Percentiles rank a stretch among this genome's conserved stretches.
phyloP scores from a whole-genome alignment of 2,113 vertebrate genomes.

The Daboia siamensis region DNA sequence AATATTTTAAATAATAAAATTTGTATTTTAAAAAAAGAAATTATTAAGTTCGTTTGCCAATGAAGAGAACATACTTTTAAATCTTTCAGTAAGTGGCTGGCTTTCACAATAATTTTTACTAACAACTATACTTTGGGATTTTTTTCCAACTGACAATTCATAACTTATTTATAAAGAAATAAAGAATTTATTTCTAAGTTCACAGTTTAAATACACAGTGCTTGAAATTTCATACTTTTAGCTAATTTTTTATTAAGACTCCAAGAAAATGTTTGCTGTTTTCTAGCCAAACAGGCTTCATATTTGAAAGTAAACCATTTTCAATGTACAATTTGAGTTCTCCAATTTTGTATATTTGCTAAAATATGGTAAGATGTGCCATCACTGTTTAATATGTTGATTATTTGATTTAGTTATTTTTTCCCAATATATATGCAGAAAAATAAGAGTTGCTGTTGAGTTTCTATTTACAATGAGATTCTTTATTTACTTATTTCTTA shows the following conservation, averaged over 20 bases:
- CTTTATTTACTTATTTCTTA: background rate
- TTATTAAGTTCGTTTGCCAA: background rate
- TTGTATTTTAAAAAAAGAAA: no score
- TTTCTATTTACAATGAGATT: background rate
- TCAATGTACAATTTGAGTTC: background rate
- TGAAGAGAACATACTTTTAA: background rate
- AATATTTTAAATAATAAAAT: no score
- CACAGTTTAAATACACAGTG: background rate
- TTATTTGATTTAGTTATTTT: background rate
- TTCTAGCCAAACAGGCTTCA: background rate
- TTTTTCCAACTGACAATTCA: background rate
- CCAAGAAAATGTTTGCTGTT: background rate
- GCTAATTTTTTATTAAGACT: background rate
- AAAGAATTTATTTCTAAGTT: background rate
- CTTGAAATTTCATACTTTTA: background rate
- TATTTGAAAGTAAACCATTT: background rate
- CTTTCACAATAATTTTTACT: background rate
- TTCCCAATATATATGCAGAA: background rate
- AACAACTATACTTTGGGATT: background rate
- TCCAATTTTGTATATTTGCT: background rate
- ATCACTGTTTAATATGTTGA: background rate
- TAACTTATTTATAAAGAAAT: background rate
- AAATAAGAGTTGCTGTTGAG: background rate
- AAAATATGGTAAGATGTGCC: background rate
- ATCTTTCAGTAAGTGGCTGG: background rate